phyloP scores from a whole-genome alignment of 2,113 vertebrate genomes.

The Apistogramma diplotaenia region DNA sequence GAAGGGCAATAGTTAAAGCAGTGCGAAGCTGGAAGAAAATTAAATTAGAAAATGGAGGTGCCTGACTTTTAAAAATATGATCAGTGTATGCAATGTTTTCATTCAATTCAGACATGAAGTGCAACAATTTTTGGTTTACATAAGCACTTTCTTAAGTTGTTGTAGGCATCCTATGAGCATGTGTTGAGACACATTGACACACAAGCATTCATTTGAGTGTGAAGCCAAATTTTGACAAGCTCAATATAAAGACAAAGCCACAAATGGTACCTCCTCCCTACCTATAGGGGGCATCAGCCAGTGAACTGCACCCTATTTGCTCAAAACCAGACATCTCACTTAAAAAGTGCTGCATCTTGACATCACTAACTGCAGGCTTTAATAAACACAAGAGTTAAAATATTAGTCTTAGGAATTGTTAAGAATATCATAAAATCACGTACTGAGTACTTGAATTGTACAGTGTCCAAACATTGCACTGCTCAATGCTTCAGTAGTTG shows the following conservation, averaged over 20 bases:
- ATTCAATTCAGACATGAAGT: conserved; percentile 42
- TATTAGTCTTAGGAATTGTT: not conserved
- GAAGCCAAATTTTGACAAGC: conserved; percentile 24
- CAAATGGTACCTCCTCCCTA: conserved; percentile 38
- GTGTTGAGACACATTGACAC: conserved; percentile 40
- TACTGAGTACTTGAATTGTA: not conserved
- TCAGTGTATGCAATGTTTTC: conserved; percentile 12
- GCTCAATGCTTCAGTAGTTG: not conserved
- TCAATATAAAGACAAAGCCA: conserved; percentile 8
- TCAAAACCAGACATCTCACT: not conserved
- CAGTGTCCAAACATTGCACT: not conserved
- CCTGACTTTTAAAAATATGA: conserved; percentile 49
- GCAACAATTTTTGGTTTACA: conserved; percentile 58
- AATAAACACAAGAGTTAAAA: not conserved
- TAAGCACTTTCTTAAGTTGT: conserved; percentile 27
- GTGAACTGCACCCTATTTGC: not conserved
- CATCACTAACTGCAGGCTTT: not conserved
- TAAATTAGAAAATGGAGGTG: conserved; percentile 47
- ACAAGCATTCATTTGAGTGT: conserved; percentile 43
- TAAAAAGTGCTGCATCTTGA: not conserved
- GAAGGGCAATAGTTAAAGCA: conserved; percentile 59
- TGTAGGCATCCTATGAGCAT: conserved; percentile 40
- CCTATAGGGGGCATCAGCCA: conserved; percentile 29
- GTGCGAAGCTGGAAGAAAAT: conserved; percentile 49
- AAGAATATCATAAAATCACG: not conserved